A percentile compares a stretch with the other conserved stretches of the same genome.
These are phyloP conservation scores for Phortica variegata DNA, from an alignment of 1,140 invertebrate genomes.

Conservation along the genomic window DNA sequence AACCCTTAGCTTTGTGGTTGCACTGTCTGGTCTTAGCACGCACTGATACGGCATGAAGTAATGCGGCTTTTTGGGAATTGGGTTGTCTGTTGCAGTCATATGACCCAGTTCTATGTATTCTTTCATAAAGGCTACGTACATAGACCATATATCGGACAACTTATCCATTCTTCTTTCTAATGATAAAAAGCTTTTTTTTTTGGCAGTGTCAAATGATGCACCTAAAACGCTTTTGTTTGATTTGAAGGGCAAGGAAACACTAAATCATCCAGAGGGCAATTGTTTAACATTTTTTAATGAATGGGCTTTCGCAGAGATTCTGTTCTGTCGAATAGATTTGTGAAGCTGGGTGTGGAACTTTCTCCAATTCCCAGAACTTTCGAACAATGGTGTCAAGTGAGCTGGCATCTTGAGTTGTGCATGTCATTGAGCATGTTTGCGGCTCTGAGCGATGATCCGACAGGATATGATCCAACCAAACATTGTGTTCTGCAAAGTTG, in stretches of 20 bases:
- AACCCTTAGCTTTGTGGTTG: slow-evolving; percentile 26
- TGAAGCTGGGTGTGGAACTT: slow-evolving; percentile 9
- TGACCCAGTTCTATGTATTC: slow-evolving; percentile 7
- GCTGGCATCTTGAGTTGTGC: background rate
- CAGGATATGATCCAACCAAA: slow-evolving; percentile 30
- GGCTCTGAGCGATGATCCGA: background rate
- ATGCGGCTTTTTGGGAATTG: background rate
- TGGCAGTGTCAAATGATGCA: background rate
- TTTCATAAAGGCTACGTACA: slow-evolving; percentile 1
- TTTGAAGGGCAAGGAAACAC: slow-evolving; percentile 1
- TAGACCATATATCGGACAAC: background rate
- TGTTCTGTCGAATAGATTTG: background rate
- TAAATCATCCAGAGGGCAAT: background rate
- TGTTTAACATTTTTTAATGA: background rate
- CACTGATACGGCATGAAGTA: slow-evolving; percentile 6
- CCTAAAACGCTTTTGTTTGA: background rate
- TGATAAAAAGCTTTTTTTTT: background rate
- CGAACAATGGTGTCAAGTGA: background rate
- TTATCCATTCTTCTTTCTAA: background rate
- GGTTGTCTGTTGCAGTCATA: background rate
- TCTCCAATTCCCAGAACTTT: slow-evolving; percentile 42
- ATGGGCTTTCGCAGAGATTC: background rate
- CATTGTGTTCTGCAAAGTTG: slow-evolving; percentile 32
- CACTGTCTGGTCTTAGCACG: slow-evolving; percentile 3
- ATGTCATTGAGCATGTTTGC: background rate